Conservation (phyloP, 2,888 invertebrate species). For the Drosophila mettleri region DNA sequence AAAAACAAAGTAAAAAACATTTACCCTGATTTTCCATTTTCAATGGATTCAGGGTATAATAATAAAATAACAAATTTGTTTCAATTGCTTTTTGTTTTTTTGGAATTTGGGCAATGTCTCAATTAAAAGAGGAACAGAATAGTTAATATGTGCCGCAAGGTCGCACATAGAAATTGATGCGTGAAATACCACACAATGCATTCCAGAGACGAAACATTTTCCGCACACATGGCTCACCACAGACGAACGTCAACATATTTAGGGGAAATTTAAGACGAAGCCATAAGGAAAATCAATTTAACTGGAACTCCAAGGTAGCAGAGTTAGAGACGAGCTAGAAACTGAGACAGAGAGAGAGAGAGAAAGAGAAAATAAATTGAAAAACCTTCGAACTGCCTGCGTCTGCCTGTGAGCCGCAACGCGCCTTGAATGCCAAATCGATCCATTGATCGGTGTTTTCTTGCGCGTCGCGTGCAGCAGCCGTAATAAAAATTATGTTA, state of each 20-base stretch:
- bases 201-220: slow-evolving; percentile 56
- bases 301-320: slow-evolving; percentile 43
- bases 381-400: slow-evolving; percentile 28
- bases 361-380: slow-evolving; percentile 2
- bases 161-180: slow-evolving; percentile 36
- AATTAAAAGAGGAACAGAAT: slow-evolving; percentile 50
- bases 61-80: slow-evolving; percentile 12
- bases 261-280: slow-evolving; percentile 42
- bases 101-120: slow-evolving; percentile 53
- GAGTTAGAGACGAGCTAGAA: not conserved
- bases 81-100: slow-evolving; percentile 25
- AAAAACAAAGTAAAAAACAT: slow-evolving; percentile 46
- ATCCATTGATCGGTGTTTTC: slow-evolving; percentile 30
- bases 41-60: too few relatives aligned
- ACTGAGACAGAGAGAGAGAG: slow-evolving; percentile 4
- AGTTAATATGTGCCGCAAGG: slow-evolving; percentile 47
- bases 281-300: slow-evolving; percentile 55
- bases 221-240: slow-evolving; percentile 59
- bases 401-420: slow-evolving; percentile 30
- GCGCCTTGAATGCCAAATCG: slow-evolving; percentile 65
- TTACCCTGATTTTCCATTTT: too few relatives aligned
- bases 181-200: slow-evolving; percentile 44
- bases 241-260: slow-evolving; percentile 2
- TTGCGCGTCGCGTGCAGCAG: slow-evolving; percentile 68
- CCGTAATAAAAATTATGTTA: slow-evolving; percentile 74